phyloP scores from a whole-genome alignment of 2,888 invertebrate species.

The Prenolepis imparis region DNA sequence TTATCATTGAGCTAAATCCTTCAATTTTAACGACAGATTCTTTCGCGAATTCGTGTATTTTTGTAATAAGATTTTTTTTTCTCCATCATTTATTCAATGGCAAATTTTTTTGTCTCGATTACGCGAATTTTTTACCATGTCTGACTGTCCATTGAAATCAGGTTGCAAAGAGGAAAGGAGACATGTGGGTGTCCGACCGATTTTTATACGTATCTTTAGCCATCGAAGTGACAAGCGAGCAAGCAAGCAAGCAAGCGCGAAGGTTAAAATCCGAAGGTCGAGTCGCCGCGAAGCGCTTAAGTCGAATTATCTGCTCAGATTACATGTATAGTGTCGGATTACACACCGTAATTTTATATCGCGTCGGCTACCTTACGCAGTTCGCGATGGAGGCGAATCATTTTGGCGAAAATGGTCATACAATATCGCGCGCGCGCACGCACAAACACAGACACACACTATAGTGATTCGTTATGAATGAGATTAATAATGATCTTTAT shows the following conservation, averaged over 20 bases:
- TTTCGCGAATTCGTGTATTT: not conserved
- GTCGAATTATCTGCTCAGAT: conserved; percentile 79
- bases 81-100: not conserved
- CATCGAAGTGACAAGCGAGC: conserved; percentile 23
- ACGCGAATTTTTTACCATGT: not conserved
- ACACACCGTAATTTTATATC: conserved; percentile 79
- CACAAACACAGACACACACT: not conserved
- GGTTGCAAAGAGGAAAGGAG: not conserved
- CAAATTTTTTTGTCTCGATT: not conserved
- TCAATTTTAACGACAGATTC: not conserved
- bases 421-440: not conserved
- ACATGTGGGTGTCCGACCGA: not conserved
- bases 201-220: conserved; percentile 5
- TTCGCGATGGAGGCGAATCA: conserved; percentile 4
- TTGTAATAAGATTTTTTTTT: not conserved
- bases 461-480: not conserved
- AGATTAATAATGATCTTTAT: not conserved
- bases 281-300: conserved; percentile 68
- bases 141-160: not conserved
- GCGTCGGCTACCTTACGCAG: conserved; percentile 62
- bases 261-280: conserved; percentile 63
- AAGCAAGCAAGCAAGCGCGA: too few species aligned
- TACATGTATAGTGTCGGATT: conserved; percentile 77
- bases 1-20: not conserved
- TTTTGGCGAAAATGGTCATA: not conserved